Evolutionary conservation across 2,888 invertebrate genomes (phyloP).

Genomic region (Cotesia congregata): DNA sequence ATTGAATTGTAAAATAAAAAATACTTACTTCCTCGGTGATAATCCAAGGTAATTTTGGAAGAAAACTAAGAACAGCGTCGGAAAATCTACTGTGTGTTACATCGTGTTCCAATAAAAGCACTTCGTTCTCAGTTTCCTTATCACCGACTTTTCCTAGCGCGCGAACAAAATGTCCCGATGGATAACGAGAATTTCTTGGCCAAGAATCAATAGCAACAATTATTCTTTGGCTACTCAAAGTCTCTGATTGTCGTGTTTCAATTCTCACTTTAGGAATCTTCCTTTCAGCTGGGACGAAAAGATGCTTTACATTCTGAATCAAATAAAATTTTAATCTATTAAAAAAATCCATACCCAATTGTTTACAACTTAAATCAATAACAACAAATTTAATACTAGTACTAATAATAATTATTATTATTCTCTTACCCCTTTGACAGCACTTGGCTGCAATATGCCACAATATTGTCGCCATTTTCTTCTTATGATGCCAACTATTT

Average conservation of each 20-base stretch:
- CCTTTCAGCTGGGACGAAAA: conserved; percentile 95
- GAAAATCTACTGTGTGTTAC: conserved; percentile 97
- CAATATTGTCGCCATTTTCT: conserved; percentile 99
- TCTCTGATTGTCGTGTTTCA: conserved; percentile 92
- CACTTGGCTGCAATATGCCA: conserved; percentile 89
- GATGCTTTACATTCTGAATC: conserved; percentile 75
- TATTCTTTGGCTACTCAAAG: conserved; percentile 86
- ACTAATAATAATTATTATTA: conserved; percentile 22
- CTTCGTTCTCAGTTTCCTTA: conserved; percentile 96
- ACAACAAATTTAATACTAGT: conserved; percentile 14
- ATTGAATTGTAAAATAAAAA: not conserved
- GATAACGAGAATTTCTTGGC: conserved; percentile 94
- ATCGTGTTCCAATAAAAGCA: conserved; percentile 94
- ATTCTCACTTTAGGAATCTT: conserved; percentile 95
- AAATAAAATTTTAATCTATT: conserved; percentile 41
- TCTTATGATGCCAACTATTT: conserved; percentile 93
- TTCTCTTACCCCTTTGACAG: conserved; percentile 75
- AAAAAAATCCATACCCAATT: conserved; percentile 25
- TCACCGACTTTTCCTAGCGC: conserved; percentile 94
- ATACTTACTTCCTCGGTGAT: conserved; percentile 83
- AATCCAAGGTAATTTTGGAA: conserved; percentile 91
- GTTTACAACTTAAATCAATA: not conserved
- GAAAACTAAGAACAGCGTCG: conserved; percentile 90
- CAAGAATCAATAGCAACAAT: conserved; percentile 97
- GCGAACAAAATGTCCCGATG: conserved; percentile 95